phyloP scores from a whole-genome alignment of 2,113 vertebrate species.

The Dasyurus viverrinus region DNA sequence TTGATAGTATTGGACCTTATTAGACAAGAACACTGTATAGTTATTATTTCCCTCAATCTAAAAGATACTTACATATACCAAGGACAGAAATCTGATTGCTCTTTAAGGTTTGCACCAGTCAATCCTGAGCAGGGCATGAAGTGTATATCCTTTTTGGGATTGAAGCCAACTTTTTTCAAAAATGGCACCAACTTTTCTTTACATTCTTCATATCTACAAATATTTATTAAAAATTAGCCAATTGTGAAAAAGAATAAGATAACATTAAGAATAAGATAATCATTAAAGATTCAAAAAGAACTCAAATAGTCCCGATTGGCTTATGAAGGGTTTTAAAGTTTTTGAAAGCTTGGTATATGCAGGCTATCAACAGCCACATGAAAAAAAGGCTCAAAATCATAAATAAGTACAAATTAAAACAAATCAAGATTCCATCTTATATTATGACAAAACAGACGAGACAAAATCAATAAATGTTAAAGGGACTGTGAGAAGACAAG shows the following conservation, averaged over 20 bases:
- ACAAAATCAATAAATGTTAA: not conserved
- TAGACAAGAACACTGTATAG: not conserved
- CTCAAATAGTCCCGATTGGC: not conserved
- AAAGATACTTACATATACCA: conserved; percentile 96
- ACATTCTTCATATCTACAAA: conserved; percentile 97
- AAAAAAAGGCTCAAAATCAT: not conserved
- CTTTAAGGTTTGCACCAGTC: conserved; percentile 98
- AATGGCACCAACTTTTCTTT: conserved; percentile 99
- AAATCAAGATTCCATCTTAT: not conserved
- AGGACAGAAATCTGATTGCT: conserved; percentile 92
- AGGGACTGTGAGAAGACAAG: not conserved
- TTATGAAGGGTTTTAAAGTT: not conserved
- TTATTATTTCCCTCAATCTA: conserved; percentile 14
- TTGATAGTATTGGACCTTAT: not conserved
- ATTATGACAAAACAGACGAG: not conserved
- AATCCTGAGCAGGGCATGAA: conserved; percentile 99
- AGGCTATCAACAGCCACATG: not conserved
- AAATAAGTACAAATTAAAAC: not conserved
- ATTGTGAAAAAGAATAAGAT: conserved; percentile 36
- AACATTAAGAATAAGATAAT: conserved; percentile 35
- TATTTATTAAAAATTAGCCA: conserved; percentile 49
- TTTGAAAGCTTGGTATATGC: not conserved
- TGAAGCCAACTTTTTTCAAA: conserved; percentile 99
- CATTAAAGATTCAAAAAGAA: conserved; percentile 7
- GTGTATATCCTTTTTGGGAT: conserved; percentile 99